Base-by-base conservation (phyloP, 2,113 vertebrate genomes). In the Tonatia bakeri region DNA sequence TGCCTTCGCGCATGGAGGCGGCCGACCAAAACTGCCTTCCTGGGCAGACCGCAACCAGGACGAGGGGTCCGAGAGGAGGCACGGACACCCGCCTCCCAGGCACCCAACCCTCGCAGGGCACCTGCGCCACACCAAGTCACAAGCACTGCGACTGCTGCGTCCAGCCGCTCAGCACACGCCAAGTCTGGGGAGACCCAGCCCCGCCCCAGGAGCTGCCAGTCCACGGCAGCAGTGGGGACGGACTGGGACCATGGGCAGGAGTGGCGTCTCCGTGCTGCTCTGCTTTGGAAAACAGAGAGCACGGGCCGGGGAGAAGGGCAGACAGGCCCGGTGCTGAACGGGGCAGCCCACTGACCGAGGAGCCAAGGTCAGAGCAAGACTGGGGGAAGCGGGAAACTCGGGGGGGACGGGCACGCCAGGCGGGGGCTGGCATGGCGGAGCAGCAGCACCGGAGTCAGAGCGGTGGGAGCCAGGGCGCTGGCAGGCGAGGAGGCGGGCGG, bases 271-370 rank as follows among this genome's bases (percentile, higher is more conserved):
- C 31, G 8, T 3, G 24, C 0, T 24, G 31, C 2, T 22, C 4
- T 4, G 26, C 43, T 26, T 7, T 0, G 9, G 56, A 52, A 59
- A 28, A 43, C 1, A 40, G 81, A 43, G 4, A 50, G 15, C 22
- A 2, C 22, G 7, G 3, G 20, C n/a, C 33, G 7, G 0, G 47
- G 3, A 1, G 7, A 14, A 33, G 7, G 31, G 54, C 6, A 54
- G 61, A 1, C 7, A 0, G 16, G 0, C 3, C 0, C 1, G 1
- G 38, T 0, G 4, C 70, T 33, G 20, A 31, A 3, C 7, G 1
- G 15, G 13, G 47, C 0, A 6, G 52, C 40, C 11, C 3, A 7
- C 7, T 3, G 7, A 24, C 7, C 4, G 9, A 24, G 56, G 26
- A 17, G 38, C 40, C 1, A 22, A 38, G 3, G 20, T 10, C 2